Evolutionary conservation across 2,888 invertebrate genomes (phyloP).

Genomic region (Pinctada fucata): DNA sequence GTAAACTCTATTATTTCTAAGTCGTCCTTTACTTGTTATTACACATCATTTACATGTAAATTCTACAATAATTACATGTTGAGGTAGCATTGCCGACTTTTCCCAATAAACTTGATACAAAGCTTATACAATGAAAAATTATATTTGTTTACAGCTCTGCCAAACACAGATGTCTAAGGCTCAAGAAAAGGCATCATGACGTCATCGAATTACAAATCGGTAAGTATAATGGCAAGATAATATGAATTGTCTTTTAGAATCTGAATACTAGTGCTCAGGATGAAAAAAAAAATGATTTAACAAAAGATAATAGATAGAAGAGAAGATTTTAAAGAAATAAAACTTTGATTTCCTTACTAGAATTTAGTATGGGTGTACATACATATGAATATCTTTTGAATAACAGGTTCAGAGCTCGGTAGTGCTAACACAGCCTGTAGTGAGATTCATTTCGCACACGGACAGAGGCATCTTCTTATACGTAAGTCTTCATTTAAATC

Average conservation of each 20-base stretch:
- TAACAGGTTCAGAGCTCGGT: constrained; percentile 44
- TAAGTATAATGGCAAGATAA: constrained; percentile 35
- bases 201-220: constrained; percentile 64
- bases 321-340: neutral
- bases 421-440: constrained; percentile 44
- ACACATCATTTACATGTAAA: too few species aligned
- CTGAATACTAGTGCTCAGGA: too few species aligned
- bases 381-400: too few species aligned
- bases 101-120: too few species aligned
- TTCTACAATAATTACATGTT: too few species aligned
- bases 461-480: constrained; percentile 57
- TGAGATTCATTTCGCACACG: constrained; percentile 49
- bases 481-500: constrained; percentile 55
- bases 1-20: constrained; percentile 1
- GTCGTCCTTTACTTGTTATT: too few species aligned
- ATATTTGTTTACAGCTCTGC: constrained; percentile 57
- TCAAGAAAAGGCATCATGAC: constrained; percentile 57
- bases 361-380: too few species aligned
- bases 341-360: too few species aligned
- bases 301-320: too few species aligned
- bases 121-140: too few species aligned
- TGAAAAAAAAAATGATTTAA: neutral
- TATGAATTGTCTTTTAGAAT: too few species aligned
- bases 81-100: too few species aligned
- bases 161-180: constrained; percentile 60